Evolutionary conservation across 2,888 invertebrate genomes (phyloP).

Genomic region (Aleiodes alternator): DNA sequence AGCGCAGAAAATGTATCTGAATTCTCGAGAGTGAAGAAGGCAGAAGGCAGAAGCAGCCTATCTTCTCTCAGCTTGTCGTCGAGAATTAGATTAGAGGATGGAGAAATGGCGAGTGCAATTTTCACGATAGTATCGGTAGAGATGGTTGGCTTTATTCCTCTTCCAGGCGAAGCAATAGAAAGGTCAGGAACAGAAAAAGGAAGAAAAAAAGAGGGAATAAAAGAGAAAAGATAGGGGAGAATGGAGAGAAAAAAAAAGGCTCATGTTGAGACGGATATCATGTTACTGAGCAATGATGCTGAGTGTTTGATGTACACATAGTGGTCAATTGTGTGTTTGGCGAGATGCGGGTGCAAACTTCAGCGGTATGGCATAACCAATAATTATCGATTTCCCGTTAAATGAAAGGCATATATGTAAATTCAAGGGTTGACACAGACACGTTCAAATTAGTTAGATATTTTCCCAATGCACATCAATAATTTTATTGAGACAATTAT

Average conservation of each 20-base stretch:
- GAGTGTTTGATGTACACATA: slow-evolving; percentile 23
- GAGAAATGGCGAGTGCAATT: slow-evolving; percentile 49
- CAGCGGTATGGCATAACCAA: slow-evolving; percentile 11
- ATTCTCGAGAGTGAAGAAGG: slow-evolving; percentile 9
- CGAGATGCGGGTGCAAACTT: slow-evolving; percentile 20
- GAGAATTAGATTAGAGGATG: slow-evolving; percentile 54
- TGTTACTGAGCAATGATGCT: slow-evolving; percentile 24
- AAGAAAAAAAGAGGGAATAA: slow-evolving; percentile 8
- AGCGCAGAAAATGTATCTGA: slow-evolving; percentile 24
- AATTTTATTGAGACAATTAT: too few relatives aligned
- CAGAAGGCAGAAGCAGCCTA: slow-evolving; percentile 41
- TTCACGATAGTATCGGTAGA: slow-evolving; percentile 50
- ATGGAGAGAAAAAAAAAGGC: not conserved
- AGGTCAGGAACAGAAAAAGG: slow-evolving; percentile 1
- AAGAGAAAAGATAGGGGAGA: slow-evolving; percentile 27
- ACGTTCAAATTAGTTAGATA: not conserved
- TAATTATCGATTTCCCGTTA: slow-evolving; percentile 29
- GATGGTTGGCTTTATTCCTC: slow-evolving; percentile 26
- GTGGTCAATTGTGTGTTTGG: slow-evolving; percentile 20
- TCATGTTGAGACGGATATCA: slow-evolving; percentile 23
- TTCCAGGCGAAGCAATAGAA: slow-evolving; percentile 13
- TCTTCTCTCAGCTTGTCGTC: slow-evolving; percentile 48
- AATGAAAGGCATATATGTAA: slow-evolving; percentile 5
- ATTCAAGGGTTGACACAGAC: not conserved
- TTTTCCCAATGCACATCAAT: not conserved